Base-by-base conservation (phyloP, 2,888 invertebrate species). In the Platypus cylindrus region DNA sequence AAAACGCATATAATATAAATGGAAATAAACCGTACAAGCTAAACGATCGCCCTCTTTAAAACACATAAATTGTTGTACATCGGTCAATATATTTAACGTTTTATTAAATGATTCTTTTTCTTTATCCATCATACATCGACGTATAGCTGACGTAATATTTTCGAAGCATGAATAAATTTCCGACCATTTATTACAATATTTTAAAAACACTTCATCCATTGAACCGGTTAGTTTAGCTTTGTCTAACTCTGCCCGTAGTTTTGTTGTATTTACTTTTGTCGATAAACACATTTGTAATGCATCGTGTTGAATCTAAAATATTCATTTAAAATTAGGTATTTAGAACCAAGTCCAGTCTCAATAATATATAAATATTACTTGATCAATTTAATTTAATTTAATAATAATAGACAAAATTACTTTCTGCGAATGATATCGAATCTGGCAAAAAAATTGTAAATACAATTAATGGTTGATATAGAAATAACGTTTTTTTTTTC, bases 41-140 rank as follows among this genome's bases (percentile, higher is more conserved):
- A 86, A 78, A 47, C 84, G 73, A 55, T 85, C 84, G 5, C 85
- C 85, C 47, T 83, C 81, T 49, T 84, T 83, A 50, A 68, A 75
- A 53, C 86, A 86, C 15, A 80, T 64, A 53, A 86, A 86, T 45
- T 75, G 71, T 0, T 77, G 63, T 1, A 85, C 60, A 42, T 78
- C 77, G 22, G 76, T 70, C 0, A 81, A 68, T 22, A 83, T 72
- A 45, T 79, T 78, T 51, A 73, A 62, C 1, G 78, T 56, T 1
- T 71, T 70, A 39, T 71, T 68, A 30, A 76, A 66, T 34, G 70
- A 73, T 2, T 68, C 65, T 30, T 65, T 67, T 51, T 85, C 84
- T 1, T 69, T 62, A 0, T 59, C 53, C 1, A 71, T 66, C 37
- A 85, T 60, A 49, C 85, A 86, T 0, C 70, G 68, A 45, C 73